Conservation (phyloP, 1,140 invertebrate species). For the Penaeus chinensis region DNA sequence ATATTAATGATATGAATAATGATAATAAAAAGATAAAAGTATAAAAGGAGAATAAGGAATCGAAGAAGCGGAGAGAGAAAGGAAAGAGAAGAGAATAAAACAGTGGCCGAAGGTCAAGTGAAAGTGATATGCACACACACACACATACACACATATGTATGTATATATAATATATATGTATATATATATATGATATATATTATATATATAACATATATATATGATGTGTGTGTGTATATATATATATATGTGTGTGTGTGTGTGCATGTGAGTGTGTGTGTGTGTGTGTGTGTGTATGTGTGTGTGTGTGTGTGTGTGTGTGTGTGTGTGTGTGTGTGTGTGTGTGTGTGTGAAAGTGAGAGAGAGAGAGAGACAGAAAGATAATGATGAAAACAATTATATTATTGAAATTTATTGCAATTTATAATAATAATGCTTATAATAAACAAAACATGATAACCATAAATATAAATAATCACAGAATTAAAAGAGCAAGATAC, state of each 20-base stretch:
- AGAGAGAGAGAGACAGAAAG: neutral
- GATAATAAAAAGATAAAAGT: too few species aligned
- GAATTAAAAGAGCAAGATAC: too few species aligned
- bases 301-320: neutral
- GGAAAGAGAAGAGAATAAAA: neutral
- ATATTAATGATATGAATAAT: too few species aligned
- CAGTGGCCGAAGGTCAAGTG: neutral
- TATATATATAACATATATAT: constrained; percentile 24
- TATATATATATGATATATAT: constrained; percentile 51
- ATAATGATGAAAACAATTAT: neutral
- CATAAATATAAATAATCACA: too few species aligned
- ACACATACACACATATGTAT: constrained; percentile 19
- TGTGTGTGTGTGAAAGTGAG: neutral
- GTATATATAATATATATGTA: constrained; percentile 25
- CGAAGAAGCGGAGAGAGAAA: too few species aligned
- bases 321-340: neutral
- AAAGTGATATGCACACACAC: neutral
- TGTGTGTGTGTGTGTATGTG: constrained; percentile 23
- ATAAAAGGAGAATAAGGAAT: too few species aligned
- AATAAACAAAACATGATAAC: too few species aligned
- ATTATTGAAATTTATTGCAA: neutral
- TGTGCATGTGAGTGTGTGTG: constrained; percentile 27
- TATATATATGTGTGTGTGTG: constrained; percentile 22
- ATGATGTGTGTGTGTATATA: constrained; percentile 1
- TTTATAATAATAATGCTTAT: neutral